Conservation (phyloP, 2,888 invertebrate species). For the Drosophila picticornis region DNA sequence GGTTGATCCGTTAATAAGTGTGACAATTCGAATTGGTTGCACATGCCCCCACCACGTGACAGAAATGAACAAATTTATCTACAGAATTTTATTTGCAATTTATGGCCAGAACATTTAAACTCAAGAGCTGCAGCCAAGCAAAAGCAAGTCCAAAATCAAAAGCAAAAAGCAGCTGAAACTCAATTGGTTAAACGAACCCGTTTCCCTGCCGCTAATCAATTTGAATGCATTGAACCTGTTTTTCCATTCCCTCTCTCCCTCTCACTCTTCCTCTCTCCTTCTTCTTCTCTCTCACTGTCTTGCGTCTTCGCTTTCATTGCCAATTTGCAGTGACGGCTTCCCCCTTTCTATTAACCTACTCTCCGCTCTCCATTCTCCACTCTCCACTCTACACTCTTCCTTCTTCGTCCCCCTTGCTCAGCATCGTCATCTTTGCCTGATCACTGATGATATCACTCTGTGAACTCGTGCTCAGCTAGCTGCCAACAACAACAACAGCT, state of each 20-base stretch:
- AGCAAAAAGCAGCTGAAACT: background rate
- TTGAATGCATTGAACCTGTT: slow-evolving; percentile 78
- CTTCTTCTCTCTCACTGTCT: background rate
- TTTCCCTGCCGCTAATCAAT: slow-evolving; percentile 42
- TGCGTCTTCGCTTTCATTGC: slow-evolving; percentile 30
- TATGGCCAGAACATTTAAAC: slow-evolving; percentile 48
- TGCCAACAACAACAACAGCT: slow-evolving; percentile 38
- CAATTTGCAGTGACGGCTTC: slow-evolving; percentile 36
- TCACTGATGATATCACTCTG: slow-evolving; percentile 61
- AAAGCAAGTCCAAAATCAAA: background rate
- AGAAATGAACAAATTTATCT: slow-evolving; percentile 20
- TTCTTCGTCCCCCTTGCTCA: background rate
- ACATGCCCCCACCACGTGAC: slow-evolving; percentile 53
- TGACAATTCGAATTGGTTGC: slow-evolving; percentile 20
- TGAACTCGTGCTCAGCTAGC: slow-evolving; percentile 73
- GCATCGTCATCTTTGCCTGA: slow-evolving; percentile 55
- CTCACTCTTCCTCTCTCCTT: background rate
- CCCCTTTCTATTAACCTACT: slow-evolving; percentile 42
- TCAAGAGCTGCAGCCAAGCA: background rate
- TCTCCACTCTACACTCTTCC: background rate
- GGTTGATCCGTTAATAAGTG: background rate
- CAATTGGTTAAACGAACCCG: slow-evolving; percentile 27
- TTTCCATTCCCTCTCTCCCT: slow-evolving; percentile 4
- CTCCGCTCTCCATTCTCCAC: background rate
- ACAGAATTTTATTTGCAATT: slow-evolving; percentile 63